A percentile compares a stretch with the other conserved stretches of the same genome.
phyloP scores from a whole-genome alignment of 2,113 vertebrate genomes.

The Bubo bubo region DNA sequence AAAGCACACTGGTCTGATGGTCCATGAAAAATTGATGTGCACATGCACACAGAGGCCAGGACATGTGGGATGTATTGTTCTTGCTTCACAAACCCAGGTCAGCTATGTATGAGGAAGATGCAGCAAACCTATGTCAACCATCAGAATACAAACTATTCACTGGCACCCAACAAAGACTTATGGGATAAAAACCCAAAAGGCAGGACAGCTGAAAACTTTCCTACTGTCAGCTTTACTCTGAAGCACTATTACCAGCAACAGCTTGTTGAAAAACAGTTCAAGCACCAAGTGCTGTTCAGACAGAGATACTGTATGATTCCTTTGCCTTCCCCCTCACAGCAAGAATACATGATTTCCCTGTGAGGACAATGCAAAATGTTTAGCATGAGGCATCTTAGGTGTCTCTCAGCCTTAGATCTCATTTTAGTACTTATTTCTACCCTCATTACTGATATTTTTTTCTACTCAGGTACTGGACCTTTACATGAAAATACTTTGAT shows the following conservation, averaged over 20 bases:
- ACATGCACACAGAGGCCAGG: neutral
- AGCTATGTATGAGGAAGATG: neutral
- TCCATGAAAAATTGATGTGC: neutral
- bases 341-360: neutral
- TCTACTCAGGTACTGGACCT: neutral
- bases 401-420: neutral
- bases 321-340: neutral
- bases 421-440: neutral
- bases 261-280: neutral
- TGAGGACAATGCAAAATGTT: neutral
- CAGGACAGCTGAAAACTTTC: neutral
- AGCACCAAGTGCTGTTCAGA: neutral
- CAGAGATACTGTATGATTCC: neutral
- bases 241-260: neutral
- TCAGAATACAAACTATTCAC: neutral
- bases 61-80: neutral
- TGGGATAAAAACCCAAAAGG: neutral
- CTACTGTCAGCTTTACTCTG: neutral
- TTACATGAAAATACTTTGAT: neutral
- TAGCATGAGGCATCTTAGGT: neutral
- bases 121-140: neutral
- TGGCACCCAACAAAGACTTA: neutral
- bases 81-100: neutral
- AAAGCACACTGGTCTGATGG: neutral
- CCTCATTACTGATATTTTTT: neutral